Evolutionary conservation across 2,888 invertebrate genomes (phyloP).

Genomic region (Pseudococcus jackbeardsleyi): DNA sequence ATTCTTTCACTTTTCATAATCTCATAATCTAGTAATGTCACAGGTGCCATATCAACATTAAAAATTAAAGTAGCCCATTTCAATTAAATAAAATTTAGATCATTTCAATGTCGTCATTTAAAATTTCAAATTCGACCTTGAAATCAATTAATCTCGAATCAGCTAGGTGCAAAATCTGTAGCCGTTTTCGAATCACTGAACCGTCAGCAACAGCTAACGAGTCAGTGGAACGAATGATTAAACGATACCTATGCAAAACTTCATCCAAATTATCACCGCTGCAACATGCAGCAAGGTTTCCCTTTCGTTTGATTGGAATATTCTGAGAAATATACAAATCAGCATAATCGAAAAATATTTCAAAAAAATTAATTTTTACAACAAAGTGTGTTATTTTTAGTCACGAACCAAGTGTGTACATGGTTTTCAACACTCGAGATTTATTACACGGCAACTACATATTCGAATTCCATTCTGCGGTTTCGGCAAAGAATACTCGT

Average conservation of each 20-base stretch:
- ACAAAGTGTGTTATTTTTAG: no score
- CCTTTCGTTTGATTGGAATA: no score
- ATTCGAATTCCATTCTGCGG: no score
- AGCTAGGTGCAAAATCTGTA: neutral
- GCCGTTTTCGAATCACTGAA: neutral
- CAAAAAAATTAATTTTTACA: no score
- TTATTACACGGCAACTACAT: no score
- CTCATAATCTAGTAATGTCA: no score
- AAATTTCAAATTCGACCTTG: neutral
- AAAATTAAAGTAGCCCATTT: neutral
- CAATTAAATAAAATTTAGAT: neutral
- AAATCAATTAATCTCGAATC: neutral
- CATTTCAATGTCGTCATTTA: neutral
- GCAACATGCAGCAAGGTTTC: neutral
- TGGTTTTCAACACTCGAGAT: no score
- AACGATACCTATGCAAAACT: neutral
- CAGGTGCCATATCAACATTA: no score
- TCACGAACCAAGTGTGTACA: neutral
- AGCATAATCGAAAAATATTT: no score
- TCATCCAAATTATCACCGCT: neutral
- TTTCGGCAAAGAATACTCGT: no score
- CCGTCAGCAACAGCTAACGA: neutral
- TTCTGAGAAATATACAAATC: no score
- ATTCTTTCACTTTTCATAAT: no score
- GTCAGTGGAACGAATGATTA: conserved; percentile 14